phyloP scores from a whole-genome alignment of 2,797 vertebrate species.

The Avahi laniger region DNA sequence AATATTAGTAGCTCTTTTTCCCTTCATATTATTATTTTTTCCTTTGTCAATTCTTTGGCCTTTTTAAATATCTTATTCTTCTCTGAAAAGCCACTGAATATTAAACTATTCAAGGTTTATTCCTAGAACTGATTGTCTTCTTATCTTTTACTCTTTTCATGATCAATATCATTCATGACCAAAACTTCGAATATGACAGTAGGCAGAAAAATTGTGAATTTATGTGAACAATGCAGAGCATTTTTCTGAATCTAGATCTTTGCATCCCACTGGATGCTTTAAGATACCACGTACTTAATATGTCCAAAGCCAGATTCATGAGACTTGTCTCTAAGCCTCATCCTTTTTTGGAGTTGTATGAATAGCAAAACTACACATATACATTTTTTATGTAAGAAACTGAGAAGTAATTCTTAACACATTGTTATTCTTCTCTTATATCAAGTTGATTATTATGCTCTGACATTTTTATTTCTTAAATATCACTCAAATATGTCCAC shows the following conservation, averaged over 20 bases:
- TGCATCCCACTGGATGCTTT: neutral
- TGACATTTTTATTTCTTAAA: neutral
- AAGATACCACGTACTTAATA: neutral
- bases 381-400: neutral
- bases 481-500: neutral
- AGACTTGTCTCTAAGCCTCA: neutral
- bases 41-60: neutral
- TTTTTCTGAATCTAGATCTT: neutral
- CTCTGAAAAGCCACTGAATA: neutral
- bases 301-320: neutral
- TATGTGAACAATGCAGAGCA: neutral
- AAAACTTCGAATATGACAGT: neutral
- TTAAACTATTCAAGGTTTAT: neutral
- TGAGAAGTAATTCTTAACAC: neutral
- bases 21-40: neutral
- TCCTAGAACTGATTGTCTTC: neutral
- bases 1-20: neutral
- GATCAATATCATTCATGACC: neutral
- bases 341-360: neutral
- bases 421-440: neutral
- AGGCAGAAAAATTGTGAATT: neutral
- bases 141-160: neutral
- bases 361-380: neutral
- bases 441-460: neutral
- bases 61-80: neutral